Conservation (phyloP, 2,888 invertebrate species). For the Plagiodera versicolora region DNA sequence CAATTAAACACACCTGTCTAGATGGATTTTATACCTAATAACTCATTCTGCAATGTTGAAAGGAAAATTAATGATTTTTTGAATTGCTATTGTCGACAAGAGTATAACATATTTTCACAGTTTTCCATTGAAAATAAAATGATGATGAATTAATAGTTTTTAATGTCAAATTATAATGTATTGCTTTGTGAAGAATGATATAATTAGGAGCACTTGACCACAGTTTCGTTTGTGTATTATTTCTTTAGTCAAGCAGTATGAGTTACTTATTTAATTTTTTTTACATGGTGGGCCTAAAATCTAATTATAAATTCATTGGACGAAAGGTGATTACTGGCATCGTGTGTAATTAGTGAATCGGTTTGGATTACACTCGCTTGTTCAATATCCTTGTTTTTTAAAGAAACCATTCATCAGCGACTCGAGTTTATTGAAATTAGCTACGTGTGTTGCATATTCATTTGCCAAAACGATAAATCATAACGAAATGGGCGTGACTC, state of each 20-base stretch:
- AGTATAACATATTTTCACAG: not conserved
- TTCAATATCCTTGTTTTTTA: conserved; percentile 40
- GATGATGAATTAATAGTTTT: no score
- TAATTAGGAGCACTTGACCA: no score
- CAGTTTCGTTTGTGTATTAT: no score
- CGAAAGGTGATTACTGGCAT: conserved; percentile 8
- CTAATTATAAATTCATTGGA: not conserved
- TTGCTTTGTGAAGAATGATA: no score
- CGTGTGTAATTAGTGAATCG: conserved; percentile 25
- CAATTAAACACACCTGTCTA: conserved; percentile 41
- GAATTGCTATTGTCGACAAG: not conserved
- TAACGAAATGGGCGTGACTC: conserved; percentile 38
- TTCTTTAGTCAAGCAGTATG: no score
- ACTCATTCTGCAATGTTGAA: not conserved
- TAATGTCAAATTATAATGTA: no score
- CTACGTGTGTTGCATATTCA: conserved; percentile 53
- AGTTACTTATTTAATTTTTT: no score
- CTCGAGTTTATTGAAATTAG: conserved; percentile 52
- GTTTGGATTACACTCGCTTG: conserved; percentile 30
- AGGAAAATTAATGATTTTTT: not conserved
- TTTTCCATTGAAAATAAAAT: no score
- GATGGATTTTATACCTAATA: conserved; percentile 10
- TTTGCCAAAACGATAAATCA: conserved; percentile 51
- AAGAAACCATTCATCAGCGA: conserved; percentile 49
- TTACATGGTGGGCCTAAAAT: not conserved